These are phyloP conservation scores for Aricia artaxerxes DNA, from an alignment of 2,888 invertebrate genomes.

Conservation along the genomic window DNA sequence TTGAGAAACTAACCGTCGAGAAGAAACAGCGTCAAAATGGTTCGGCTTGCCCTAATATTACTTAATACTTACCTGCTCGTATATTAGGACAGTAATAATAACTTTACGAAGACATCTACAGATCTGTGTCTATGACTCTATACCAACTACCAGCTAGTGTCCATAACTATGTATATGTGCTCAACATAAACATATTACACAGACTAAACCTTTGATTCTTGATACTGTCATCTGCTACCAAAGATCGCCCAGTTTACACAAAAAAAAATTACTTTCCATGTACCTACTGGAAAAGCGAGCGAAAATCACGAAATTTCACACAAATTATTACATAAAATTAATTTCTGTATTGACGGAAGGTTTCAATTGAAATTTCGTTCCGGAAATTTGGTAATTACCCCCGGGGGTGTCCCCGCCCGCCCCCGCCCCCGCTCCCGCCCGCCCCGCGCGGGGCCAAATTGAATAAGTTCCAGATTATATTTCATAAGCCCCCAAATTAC, in stretches of 20 bases:
- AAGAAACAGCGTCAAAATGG: no score
- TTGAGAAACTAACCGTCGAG: no score
- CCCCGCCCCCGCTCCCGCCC: not conserved
- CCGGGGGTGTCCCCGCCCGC: not conserved
- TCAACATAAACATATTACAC: no score
- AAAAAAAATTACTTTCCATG: not conserved
- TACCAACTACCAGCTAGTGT: no score
- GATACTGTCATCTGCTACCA: no score
- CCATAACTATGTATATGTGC: no score
- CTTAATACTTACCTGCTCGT: no score
- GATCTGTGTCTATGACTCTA: no score
- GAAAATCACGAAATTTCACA: not conserved
- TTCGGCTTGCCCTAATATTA: no score
- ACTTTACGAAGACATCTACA: no score
- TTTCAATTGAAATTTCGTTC: constrained; percentile 14
- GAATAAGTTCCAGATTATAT: constrained; percentile 23
- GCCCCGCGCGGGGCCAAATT: constrained; percentile 4
- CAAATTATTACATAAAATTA: not conserved
- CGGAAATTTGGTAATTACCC: constrained; percentile 23
- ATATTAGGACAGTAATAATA: no score
- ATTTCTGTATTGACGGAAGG: constrained; percentile 14
- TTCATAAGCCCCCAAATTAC: constrained; percentile 2
- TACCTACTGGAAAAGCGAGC: not conserved
- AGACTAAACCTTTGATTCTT: no score
- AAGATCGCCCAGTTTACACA: not conserved